Percentiles rank a stretch among this genome's conserved stretches.
phyloP scores from a whole-genome alignment of 30 jellyfish, hydroid and myxozoan species.

The Aurelia aurita complex sp. Pacific region DNA sequence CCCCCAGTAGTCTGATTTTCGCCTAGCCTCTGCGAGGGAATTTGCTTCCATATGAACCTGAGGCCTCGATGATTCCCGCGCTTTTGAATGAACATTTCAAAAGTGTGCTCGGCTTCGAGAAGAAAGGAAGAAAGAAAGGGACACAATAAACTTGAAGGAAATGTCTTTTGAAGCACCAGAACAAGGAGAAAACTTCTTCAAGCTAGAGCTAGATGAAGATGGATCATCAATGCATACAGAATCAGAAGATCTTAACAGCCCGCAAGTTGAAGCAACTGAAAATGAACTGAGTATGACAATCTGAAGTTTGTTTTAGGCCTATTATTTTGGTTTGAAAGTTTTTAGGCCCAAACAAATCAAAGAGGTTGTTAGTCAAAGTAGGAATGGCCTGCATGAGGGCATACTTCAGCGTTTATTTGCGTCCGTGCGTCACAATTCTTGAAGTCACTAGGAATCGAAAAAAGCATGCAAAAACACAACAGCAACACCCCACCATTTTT shows the following conservation, averaged over 20 bases:
- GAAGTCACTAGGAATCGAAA: too few species aligned
- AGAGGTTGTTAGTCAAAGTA: too few species aligned
- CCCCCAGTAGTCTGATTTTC: too few species aligned
- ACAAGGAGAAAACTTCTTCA: conserved; percentile 28
- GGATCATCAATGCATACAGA: conserved; percentile 50
- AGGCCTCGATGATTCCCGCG: not conserved
- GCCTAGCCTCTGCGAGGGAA: not conserved
- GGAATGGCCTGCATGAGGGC: too few species aligned
- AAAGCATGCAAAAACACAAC: too few species aligned
- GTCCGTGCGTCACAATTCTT: too few species aligned
- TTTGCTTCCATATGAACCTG: not conserved
- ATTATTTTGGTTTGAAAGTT: too few species aligned
- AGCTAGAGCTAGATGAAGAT: conserved; percentile 56
- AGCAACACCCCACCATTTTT: too few species aligned
- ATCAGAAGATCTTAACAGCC: conserved; percentile 60
- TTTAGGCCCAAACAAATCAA: too few species aligned
- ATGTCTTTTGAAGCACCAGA: conserved; percentile 43
- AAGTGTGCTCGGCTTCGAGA: not conserved
- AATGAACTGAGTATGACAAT: conserved; percentile 35
- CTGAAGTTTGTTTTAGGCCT: too few species aligned
- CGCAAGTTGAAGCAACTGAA: conserved; percentile 69
- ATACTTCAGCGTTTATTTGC: too few species aligned
- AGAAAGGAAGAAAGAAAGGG: not conserved
- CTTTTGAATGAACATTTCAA: not conserved
- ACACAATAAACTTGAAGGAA: not conserved